Conservation (phyloP, 1,140 invertebrate genomes). For the Lerema accius region DNA sequence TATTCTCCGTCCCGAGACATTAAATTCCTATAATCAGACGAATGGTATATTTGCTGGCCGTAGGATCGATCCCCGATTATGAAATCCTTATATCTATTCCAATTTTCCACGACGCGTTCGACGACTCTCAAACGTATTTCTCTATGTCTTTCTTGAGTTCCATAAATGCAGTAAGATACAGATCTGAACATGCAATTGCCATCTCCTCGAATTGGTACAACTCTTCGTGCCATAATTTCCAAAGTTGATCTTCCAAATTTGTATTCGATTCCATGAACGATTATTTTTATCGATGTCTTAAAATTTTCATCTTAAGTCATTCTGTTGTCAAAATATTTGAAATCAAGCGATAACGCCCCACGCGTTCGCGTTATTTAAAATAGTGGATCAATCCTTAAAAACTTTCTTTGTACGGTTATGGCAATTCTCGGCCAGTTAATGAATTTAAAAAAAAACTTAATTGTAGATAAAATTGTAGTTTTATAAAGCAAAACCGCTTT, state of each 20-base stretch:
- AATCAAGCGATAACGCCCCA: not conserved
- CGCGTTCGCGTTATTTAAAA: no score
- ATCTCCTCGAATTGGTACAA: slow-evolving; percentile 64
- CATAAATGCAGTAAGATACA: slow-evolving; percentile 64
- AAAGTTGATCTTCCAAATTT: slow-evolving; percentile 3
- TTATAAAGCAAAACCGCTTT: slow-evolving; percentile 13
- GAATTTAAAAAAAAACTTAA: not conserved
- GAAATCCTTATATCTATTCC: slow-evolving; percentile 70
- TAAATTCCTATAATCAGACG: slow-evolving; percentile 53
- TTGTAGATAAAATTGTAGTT: not conserved
- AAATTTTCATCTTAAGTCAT: not conserved
- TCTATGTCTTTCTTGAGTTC: slow-evolving; percentile 65
- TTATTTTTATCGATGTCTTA: not conserved
- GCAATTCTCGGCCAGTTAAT: not conserved
- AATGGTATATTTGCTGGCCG: slow-evolving; percentile 44
- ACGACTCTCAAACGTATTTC: slow-evolving; percentile 63
- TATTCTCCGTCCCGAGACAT: slow-evolving; percentile 69
- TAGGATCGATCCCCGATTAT: slow-evolving; percentile 71
- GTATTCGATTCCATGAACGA: slow-evolving; percentile 5
- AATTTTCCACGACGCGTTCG: slow-evolving; percentile 59
- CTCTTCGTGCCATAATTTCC: slow-evolving; percentile 49
- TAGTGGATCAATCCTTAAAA: not conserved
- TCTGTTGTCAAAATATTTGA: slow-evolving; percentile 1
- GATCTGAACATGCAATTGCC: slow-evolving; percentile 75
- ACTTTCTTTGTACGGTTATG: not conserved